Percentiles rank a stretch among this genome's conserved stretches.
Conservation (phyloP, 2,797 vertebrate species). For the Sebastes kiyomatsui region DNA sequence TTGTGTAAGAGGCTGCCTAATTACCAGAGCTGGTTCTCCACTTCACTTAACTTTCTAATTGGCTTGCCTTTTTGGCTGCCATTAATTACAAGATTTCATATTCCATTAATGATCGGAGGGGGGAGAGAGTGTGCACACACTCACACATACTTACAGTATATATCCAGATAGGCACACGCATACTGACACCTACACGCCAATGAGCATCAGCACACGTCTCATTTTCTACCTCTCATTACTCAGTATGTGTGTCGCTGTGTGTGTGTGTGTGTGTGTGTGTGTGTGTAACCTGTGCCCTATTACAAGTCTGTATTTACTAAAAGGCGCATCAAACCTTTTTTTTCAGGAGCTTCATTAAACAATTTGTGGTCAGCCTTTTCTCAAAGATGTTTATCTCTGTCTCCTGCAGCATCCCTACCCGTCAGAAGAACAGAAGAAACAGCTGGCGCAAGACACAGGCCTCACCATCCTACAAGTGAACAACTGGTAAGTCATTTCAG, state of each 20-base stretch:
- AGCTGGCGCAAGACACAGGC: slow-evolving; percentile 99
- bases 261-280: slow-evolving; percentile 24
- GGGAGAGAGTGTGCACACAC: slow-evolving; percentile 7
- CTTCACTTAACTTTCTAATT: slow-evolving; percentile 99
- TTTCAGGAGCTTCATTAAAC: slow-evolving; percentile 55
- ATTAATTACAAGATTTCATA: slow-evolving; percentile 98
- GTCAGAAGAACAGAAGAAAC: slow-evolving; percentile 99
- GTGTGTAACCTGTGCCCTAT: slow-evolving; percentile 38
- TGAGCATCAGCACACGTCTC: slow-evolving; percentile 46
- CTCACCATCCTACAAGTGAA: slow-evolving; percentile 99
- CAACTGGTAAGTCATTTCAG: slow-evolving; percentile 90
- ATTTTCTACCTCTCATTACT: slow-evolving; percentile 87
- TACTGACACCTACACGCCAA: slow-evolving; percentile 51
- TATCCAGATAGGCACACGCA: slow-evolving; percentile 19
- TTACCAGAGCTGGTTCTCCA: slow-evolving; percentile 92
- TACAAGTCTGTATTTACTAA: slow-evolving; percentile 68
- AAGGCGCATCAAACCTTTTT: slow-evolving; percentile 44
- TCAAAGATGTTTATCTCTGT: slow-evolving; percentile 31
- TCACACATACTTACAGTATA: slow-evolving; percentile 45
- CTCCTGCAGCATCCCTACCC: slow-evolving; percentile 95
- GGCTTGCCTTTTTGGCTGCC: slow-evolving; percentile 94
- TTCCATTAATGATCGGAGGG: slow-evolving; percentile 91
- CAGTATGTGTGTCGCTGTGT: slow-evolving; percentile 18
- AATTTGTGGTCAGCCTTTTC: slow-evolving; percentile 59
- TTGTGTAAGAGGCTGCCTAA: slow-evolving; percentile 85